phyloP scores from a whole-genome alignment of 2,797 vertebrate species.

The Miichthys miiuy region DNA sequence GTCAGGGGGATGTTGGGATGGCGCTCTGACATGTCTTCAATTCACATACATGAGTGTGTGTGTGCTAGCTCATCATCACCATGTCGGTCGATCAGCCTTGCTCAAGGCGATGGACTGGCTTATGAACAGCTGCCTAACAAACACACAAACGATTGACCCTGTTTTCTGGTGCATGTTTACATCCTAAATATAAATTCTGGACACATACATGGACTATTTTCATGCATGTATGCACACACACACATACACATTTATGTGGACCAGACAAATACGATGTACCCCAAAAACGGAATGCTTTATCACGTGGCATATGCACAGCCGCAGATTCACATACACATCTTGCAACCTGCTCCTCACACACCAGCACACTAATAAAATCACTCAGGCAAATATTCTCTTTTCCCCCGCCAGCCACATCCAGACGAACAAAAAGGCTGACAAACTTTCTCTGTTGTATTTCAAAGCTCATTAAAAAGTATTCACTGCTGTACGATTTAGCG shows the following conservation, averaged over 20 bases:
- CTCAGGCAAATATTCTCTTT: constrained; percentile 38
- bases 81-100: constrained; percentile 48
- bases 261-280: not conserved
- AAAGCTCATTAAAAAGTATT: constrained; percentile 79
- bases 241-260: not conserved
- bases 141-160: not conserved
- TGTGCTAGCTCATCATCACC: constrained; percentile 3
- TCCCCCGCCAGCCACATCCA: constrained; percentile 45
- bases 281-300: not conserved
- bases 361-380: constrained; percentile 67
- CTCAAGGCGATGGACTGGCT: constrained; percentile 33
- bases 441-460: constrained; percentile 68
- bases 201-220: not conserved
- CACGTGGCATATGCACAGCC: not conserved
- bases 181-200: not conserved
- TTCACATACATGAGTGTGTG: constrained; percentile 10
- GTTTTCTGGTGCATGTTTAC: not conserved
- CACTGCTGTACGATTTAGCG: constrained; percentile 56
- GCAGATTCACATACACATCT: constrained; percentile 1
- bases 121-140: constrained; percentile 13
- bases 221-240: not conserved
- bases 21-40: constrained; percentile 54
- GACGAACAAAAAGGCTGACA: constrained; percentile 63
- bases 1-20: constrained; percentile 53
- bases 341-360: constrained; percentile 59